Conservation (phyloP, 2,797 vertebrate species). For the Neoniphon sammara region DNA sequence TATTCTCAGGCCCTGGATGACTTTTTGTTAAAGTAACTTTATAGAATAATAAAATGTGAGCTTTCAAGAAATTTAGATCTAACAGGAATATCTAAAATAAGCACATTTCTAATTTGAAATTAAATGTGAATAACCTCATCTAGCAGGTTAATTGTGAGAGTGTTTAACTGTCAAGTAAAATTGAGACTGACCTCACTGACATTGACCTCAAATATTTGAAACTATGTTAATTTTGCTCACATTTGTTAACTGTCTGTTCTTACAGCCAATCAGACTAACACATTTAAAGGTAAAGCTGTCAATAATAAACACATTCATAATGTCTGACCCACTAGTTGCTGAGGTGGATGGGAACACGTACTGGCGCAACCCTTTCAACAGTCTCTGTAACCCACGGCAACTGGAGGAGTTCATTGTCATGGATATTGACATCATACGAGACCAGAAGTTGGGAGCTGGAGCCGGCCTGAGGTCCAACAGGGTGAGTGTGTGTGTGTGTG, state of each 20-base stretch:
- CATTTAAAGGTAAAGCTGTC: not conserved
- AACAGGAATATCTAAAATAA: too few relatives aligned
- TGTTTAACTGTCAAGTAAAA: not conserved
- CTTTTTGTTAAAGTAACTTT: not conserved
- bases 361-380: slow-evolving; percentile 94
- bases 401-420: slow-evolving; percentile 96
- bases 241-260: not conserved
- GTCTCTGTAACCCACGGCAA: slow-evolving; percentile 91
- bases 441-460: slow-evolving; percentile 88
- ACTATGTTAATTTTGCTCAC: not conserved
- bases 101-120: too few relatives aligned
- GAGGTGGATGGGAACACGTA: slow-evolving; percentile 93
- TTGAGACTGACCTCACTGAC: not conserved
- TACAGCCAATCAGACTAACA: not conserved
- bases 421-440: slow-evolving; percentile 87
- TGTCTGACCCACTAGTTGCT: slow-evolving; percentile 83
- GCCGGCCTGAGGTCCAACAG: slow-evolving; percentile 91
- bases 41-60: not conserved
- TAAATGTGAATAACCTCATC: not conserved
- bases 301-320: slow-evolving; percentile 10
- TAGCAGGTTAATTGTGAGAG: not conserved
- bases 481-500: slow-evolving; percentile 74
- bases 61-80: too few relatives aligned
- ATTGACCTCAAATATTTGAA: not conserved
- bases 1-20: not conserved